Evolutionary conservation across 2,113 vertebrate genomes (phyloP), one percentile per base, ranked within the genome.

Genomic region (Eidolon helvum): DNA sequence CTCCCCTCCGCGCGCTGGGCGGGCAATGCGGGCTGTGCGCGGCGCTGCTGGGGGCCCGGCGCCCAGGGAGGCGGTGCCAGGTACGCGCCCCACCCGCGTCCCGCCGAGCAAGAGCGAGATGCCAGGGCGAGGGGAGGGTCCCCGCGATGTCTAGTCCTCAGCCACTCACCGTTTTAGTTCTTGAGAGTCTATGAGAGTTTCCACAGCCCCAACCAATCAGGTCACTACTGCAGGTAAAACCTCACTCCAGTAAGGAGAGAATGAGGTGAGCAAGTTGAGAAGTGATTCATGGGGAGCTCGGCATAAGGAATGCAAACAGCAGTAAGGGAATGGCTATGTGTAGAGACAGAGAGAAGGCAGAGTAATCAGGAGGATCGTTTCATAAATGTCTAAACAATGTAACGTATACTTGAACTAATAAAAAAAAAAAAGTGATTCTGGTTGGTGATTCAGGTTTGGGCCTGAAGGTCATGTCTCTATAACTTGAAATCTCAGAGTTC

Each of bases 1-100:
- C 16, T 50, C 10, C 6, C 0, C 6, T 30, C 10, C 1, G 78
- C 43, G 10, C 48, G 2, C 89, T 1, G 8, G 7, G 24, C 8
- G 18, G 7, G 21, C 3, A 1, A 48, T n/a, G 11, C 19, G 0
- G 1, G 74, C 55, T 19, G 61, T 5, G 43, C 9, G 3, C 28
- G 0, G n/a, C 22, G 22, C 68, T 45, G 40, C 10, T 0, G 0
- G 26, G 1, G 7, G 38, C 94, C 16, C 0, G 0, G 18, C 5
- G 71, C 40, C 24, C 26, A 0, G 33, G 66, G 35, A 72, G 79
- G 72, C 57, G 65, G 79, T 4, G 59, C 72, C 18, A 5, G 18
- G 4, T 8, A 3, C 43, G 55, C 21, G 57, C 86, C 85, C 71
- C 72, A 5, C 45, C 38, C 38, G 33, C 35, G 4, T 6, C 33